Evolutionary conservation across 2,888 invertebrate species (phyloP).

Genomic region (Brachypalpus laphriformis): DNA sequence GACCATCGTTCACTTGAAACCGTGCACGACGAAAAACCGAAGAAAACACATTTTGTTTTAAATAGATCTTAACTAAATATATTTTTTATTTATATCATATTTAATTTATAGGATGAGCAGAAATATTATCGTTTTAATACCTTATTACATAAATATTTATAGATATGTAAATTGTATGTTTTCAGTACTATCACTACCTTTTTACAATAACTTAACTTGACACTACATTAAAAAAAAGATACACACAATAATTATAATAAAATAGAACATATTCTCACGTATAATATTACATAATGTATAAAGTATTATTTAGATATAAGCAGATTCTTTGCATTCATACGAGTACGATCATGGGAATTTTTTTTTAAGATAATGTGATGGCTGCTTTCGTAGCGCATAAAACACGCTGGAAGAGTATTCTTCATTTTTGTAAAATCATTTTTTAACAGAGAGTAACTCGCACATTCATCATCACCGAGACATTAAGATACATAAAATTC

Average conservation of each 20-base stretch:
- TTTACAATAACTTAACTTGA: conserved; percentile 71
- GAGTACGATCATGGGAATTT: conserved; percentile 55
- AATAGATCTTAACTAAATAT: conserved; percentile 66
- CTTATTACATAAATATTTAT: conserved; percentile 65
- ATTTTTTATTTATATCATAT: conserved; percentile 48
- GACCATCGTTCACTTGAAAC: too few relatives aligned
- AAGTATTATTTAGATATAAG: conserved; percentile 11
- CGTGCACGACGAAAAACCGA: too few relatives aligned
- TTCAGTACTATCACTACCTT: conserved; percentile 54
- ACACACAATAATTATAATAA: conserved; percentile 17
- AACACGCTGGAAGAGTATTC: conserved; percentile 35
- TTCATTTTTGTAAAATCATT: conserved; percentile 5
- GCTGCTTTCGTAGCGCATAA: neutral
- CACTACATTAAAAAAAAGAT: conserved; percentile 26
- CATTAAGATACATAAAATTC: conserved; percentile 18
- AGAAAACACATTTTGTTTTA: conserved; percentile 28
- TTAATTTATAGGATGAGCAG: conserved; percentile 56
- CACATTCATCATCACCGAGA: conserved; percentile 1
- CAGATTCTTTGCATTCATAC: conserved; percentile 57
- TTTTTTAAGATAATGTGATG: conserved; percentile 43
- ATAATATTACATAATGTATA: conserved; percentile 42
- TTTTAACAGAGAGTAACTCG: conserved; percentile 6
- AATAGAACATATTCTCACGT: conserved; percentile 48
- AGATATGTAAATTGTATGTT: conserved; percentile 55
- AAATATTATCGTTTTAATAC: conserved; percentile 41